Conservation (phyloP, 2,888 invertebrate genomes). For the Smittia aterrima region DNA sequence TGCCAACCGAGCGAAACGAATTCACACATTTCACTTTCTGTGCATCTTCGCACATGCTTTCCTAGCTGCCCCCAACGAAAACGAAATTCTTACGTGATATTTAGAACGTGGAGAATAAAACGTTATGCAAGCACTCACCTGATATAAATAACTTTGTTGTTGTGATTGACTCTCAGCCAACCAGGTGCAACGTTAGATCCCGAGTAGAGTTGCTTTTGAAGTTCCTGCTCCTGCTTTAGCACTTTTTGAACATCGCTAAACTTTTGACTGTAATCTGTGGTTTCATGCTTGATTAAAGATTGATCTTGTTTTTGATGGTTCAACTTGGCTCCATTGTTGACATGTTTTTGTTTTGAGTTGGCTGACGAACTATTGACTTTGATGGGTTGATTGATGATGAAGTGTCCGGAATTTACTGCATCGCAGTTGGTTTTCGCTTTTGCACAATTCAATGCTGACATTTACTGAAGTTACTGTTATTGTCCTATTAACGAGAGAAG, state of each 20-base stretch:
- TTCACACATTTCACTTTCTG: conserved; percentile 13
- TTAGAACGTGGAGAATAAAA: background rate
- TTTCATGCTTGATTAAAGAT: background rate
- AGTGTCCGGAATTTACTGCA: conserved; percentile 31
- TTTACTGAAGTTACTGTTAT: conserved; percentile 32
- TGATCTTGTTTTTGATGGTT: background rate
- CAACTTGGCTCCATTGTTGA: conserved; percentile 37
- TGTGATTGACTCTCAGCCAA: conserved; percentile 72
- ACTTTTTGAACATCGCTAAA: conserved; percentile 33
- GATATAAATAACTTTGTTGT: conserved; percentile 72
- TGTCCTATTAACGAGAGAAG: conserved; percentile 1
- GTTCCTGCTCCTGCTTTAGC: conserved; percentile 36
- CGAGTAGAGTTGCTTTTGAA: conserved; percentile 36
- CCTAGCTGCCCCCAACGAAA: background rate
- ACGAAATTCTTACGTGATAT: background rate
- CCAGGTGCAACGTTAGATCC: conserved; percentile 65
- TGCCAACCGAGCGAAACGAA: background rate
- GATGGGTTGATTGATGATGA: conserved; percentile 32
- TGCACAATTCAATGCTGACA: conserved; percentile 33
- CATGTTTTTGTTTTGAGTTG: background rate
- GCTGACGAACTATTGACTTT: background rate
- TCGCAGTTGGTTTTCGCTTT: conserved; percentile 37
- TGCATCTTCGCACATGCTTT: conserved; percentile 1
- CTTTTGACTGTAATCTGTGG: conserved; percentile 5
- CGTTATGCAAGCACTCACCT: conserved; percentile 58